These are phyloP conservation scores for Dromius quadrimaculatus DNA, from an alignment of 2,888 invertebrate genomes.

Conservation along the genomic window DNA sequence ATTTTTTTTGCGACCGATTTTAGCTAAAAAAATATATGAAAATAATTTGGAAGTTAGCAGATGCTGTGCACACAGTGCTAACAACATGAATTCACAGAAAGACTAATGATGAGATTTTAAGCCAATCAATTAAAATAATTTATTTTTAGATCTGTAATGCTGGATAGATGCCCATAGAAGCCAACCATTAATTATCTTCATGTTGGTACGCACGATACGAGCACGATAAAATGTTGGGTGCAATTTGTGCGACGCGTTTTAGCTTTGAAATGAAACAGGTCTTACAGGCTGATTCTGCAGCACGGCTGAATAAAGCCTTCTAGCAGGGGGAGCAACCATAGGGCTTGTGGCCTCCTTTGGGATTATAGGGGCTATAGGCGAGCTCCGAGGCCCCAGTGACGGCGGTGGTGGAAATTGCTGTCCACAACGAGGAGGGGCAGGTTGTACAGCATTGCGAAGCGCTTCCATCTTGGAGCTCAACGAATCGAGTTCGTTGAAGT, in stretches of 20 bases:
- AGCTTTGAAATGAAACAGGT: conserved; percentile 45
- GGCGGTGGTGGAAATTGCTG: conserved; percentile 59
- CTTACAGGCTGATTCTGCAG: conserved; percentile 60
- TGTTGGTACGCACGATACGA: too few species aligned
- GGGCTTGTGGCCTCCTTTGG: not conserved
- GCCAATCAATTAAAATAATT: too few species aligned
- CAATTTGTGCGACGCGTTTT: not conserved
- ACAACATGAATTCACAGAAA: too few species aligned
- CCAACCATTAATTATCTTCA: too few species aligned
- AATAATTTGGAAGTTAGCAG: too few species aligned
- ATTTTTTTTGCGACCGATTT: too few species aligned
- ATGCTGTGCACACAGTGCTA: too few species aligned
- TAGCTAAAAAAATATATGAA: too few species aligned
- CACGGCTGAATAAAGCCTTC: conserved; percentile 64
- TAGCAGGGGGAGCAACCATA: conserved; percentile 48
- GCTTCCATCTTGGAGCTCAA: conserved; percentile 1
- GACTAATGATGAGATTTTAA: too few species aligned
- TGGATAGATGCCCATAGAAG: too few species aligned
- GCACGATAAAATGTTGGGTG: too few species aligned
- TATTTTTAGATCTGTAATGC: too few species aligned
- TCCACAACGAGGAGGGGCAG: not conserved
- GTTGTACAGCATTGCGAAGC: not conserved
- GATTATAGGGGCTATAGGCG: not conserved
- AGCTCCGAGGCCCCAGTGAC: not conserved
- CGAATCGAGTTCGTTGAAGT: conserved; percentile 12